These are phyloP conservation scores for Epinotia demarniana DNA, from an alignment of 2,888 invertebrate genomes.

Conservation along the genomic window DNA sequence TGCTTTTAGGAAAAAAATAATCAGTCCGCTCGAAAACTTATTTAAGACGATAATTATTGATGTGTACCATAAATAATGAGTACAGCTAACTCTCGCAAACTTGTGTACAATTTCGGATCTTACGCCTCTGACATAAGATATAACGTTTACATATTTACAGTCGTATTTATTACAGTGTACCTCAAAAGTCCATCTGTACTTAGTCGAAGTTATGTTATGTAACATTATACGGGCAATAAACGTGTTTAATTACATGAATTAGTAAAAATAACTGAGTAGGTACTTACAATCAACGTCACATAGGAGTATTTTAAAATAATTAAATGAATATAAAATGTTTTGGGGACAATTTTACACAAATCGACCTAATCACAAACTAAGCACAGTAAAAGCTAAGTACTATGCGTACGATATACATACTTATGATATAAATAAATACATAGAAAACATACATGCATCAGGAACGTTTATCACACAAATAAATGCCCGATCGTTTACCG, in stretches of 20 bases:
- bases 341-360: too few species aligned
- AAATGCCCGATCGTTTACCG: too few species aligned
- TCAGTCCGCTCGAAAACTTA: slow-evolving; percentile 2
- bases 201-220: not conserved
- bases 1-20: slow-evolving; percentile 26
- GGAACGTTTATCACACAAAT: too few species aligned
- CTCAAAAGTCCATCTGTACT: not conserved
- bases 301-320: not conserved
- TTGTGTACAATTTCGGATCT: not conserved
- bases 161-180: not conserved
- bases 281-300: not conserved
- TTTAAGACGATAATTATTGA: slow-evolving; percentile 15
- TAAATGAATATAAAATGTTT: too few species aligned
- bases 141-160: not conserved
- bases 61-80: slow-evolving; percentile 8
- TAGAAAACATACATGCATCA: too few species aligned
- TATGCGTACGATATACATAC: too few species aligned
- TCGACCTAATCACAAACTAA: too few species aligned
- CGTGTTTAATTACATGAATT: not conserved
- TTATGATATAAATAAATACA: too few species aligned
- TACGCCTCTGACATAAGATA: not conserved
- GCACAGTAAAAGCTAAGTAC: too few species aligned
- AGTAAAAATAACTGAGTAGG: not conserved
- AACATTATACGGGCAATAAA: not conserved
- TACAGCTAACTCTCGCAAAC: not conserved